Evolutionary conservation across 92 coral and sea anemone species (phyloP).

Genomic region (Umimayanthus chanpuru): DNA sequence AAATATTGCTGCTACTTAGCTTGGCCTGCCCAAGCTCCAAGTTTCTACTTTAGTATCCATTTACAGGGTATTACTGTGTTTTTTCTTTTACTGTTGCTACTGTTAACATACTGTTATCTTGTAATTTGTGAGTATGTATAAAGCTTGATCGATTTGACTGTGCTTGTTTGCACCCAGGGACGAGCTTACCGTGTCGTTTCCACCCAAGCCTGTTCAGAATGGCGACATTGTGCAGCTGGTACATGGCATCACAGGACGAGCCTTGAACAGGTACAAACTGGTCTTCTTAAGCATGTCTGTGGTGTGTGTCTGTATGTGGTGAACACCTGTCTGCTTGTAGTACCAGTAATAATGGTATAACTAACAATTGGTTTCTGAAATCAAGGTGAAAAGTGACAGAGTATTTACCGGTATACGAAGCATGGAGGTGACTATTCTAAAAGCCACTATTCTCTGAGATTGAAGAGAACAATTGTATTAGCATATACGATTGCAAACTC

Average conservation of each 20-base stretch:
- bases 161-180: conserved; percentile 59
- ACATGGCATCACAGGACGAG: conserved; percentile 93
- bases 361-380: too few species aligned
- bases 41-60: too few species aligned
- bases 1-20: too few species aligned
- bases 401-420: too few species aligned
- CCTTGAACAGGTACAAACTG: conserved; percentile 82
- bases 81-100: background rate
- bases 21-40: too few species aligned
- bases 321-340: background rate
- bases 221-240: conserved; percentile 94
- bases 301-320: background rate
- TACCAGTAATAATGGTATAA: too few species aligned
- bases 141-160: background rate
- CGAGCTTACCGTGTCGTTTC: conserved; percentile 75
- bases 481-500: too few species aligned
- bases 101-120: background rate
- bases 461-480: too few species aligned
- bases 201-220: conserved; percentile 87
- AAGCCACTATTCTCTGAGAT: too few species aligned
- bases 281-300: background rate
- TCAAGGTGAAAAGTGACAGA: too few species aligned
- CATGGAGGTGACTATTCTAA: too few species aligned
- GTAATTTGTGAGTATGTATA: background rate
- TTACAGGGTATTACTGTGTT: too few species aligned